phyloP scores from a whole-genome alignment of 2,888 invertebrate genomes.

The Homarus gammarus region DNA sequence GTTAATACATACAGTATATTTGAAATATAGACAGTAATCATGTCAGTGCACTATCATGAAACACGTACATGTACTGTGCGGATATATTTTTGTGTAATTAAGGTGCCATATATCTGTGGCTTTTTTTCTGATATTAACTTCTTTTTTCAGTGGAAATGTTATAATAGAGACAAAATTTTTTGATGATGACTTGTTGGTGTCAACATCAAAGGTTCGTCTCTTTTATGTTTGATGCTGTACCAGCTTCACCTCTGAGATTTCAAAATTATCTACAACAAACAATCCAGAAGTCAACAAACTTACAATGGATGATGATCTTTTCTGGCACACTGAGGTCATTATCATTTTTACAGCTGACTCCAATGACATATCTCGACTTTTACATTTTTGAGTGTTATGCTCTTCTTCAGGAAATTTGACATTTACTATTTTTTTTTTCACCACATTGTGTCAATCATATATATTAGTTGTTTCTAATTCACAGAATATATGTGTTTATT shows the following conservation, averaged over 20 bases:
- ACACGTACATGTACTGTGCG: no score
- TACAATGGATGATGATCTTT: neutral
- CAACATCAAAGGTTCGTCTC: conserved; percentile 95
- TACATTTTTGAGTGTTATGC: neutral
- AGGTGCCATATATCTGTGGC: no score
- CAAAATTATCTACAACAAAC: neutral
- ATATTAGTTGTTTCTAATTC: neutral
- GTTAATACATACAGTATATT: no score
- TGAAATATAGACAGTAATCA: no score
- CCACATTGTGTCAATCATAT: neutral
- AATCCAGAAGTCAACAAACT: neutral
- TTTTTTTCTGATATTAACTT: neutral
- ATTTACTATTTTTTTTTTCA: neutral
- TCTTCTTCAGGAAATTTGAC: neutral
- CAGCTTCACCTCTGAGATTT: neutral
- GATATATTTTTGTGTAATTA: no score
- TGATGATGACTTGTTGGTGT: conserved; percentile 95
- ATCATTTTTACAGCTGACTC: neutral
- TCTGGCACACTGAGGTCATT: neutral
- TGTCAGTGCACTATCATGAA: no score
- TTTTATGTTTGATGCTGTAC: conserved; percentile 88
- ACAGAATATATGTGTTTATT: neutral
- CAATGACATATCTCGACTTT: neutral
- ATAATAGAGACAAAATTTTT: conserved; percentile 98
- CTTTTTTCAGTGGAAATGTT: conserved; percentile 91